phyloP scores from a whole-genome alignment of 2,888 invertebrate species.

The Lasioglossum figueresi region DNA sequence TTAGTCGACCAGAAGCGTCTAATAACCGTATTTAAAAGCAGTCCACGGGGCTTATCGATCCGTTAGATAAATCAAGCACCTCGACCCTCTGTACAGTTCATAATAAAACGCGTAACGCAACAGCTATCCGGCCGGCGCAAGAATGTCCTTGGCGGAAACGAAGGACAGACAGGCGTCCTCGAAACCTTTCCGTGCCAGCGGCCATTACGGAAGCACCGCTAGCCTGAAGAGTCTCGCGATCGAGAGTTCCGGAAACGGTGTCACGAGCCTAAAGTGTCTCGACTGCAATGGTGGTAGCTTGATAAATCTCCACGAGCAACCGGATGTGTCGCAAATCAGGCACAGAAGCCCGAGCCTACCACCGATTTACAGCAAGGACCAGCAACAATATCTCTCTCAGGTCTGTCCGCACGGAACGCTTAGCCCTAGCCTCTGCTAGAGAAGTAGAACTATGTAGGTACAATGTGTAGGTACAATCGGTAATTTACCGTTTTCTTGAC shows the following conservation, averaged over 20 bases:
- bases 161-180: constrained; percentile 65
- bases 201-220: constrained; percentile 75
- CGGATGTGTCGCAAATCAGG: constrained; percentile 84
- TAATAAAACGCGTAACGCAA: constrained; percentile 53
- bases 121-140: constrained; percentile 63
- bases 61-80: constrained; percentile 26
- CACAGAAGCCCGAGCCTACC: constrained; percentile 89
- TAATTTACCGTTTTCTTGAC: not conserved
- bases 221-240: constrained; percentile 75
- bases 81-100: not conserved
- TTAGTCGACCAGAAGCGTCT: constrained; percentile 1
- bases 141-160: constrained; percentile 73
- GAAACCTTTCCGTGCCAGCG: constrained; percentile 73
- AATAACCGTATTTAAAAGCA: constrained; percentile 10
- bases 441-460: not conserved
- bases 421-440: not conserved
- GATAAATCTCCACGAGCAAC: constrained; percentile 84
- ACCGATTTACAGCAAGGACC: constrained; percentile 85
- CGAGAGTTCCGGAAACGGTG: constrained; percentile 67
- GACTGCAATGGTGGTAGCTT: constrained; percentile 76
- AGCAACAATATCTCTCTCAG: constrained; percentile 81
- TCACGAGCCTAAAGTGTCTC: constrained; percentile 70
- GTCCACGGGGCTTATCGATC: constrained; percentile 29
- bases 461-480: not conserved
- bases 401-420: constrained; percentile 69